Percentiles rank a stretch among this genome's conserved stretches.
phyloP scores from a whole-genome alignment of 2,797 vertebrate species.

The Oryzias dopingdopingensis region DNA sequence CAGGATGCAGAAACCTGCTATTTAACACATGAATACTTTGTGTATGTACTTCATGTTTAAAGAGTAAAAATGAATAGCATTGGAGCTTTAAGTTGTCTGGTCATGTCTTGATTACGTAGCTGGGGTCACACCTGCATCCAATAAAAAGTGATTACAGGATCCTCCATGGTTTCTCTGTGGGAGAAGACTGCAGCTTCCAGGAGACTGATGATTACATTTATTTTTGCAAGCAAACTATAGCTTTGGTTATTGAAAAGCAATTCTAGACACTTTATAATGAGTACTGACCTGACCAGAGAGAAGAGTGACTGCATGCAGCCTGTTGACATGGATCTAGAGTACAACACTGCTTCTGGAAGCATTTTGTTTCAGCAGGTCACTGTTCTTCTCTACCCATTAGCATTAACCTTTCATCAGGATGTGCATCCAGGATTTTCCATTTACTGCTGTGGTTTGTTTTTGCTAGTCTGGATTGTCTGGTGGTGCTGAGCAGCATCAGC shows the following conservation, averaged over 20 bases:
- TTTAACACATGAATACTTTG: too few relatives aligned
- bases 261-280: constrained; percentile 38
- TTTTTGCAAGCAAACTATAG: too few relatives aligned
- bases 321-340: constrained; percentile 68
- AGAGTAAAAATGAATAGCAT: not conserved
- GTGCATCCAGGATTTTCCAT: not conserved
- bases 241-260: too few relatives aligned
- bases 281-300: constrained; percentile 42
- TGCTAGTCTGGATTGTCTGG: constrained; percentile 46
- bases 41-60: too few relatives aligned
- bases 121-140: constrained; percentile 51
- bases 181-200: not conserved
- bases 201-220: not conserved
- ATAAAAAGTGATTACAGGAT: constrained; percentile 40
- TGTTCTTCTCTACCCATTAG: not conserved
- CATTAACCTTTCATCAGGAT: not conserved
- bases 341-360: constrained; percentile 21
- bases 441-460: not conserved
- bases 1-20: too few relatives aligned
- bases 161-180: not conserved
- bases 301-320: constrained; percentile 29
- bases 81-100: constrained; percentile 11
- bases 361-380: constrained; percentile 41
- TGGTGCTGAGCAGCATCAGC: constrained; percentile 75
- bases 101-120: constrained; percentile 1